A percentile compares a stretch with the other conserved stretches of the same genome.
These are phyloP conservation scores for Tyria jacobaeae DNA, from an alignment of 2,888 invertebrate genomes.

Conservation along the genomic window DNA sequence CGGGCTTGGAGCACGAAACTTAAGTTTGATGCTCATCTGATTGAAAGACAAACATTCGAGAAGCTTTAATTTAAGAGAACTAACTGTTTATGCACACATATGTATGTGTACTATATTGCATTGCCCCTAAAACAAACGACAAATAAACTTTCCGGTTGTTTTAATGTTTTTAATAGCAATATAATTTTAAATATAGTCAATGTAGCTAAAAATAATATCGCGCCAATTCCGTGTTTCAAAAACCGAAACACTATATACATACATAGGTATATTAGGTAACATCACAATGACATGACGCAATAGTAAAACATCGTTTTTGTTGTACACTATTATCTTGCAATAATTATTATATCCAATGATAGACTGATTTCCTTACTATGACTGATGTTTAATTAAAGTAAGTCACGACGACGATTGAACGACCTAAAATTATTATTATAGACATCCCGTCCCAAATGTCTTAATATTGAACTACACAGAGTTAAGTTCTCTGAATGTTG, in stretches of 20 bases:
- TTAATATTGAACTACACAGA: neutral
- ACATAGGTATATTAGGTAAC: too few relatives aligned
- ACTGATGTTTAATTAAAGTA: neutral
- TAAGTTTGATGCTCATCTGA: conserved; percentile 28
- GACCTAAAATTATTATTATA: neutral
- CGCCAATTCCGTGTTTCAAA: neutral
- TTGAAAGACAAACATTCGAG: conserved; percentile 23
- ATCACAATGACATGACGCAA: neutral
- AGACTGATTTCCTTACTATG: neutral
- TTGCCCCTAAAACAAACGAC: neutral
- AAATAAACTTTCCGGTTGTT: too few relatives aligned
- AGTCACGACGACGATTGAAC: neutral
- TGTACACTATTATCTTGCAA: too few relatives aligned
- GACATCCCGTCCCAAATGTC: neutral
- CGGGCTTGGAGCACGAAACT: conserved; percentile 29
- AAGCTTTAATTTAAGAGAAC: conserved; percentile 8
- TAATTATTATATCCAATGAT: neutral
- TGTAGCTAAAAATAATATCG: neutral
- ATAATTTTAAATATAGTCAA: too few relatives aligned
- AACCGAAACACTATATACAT: neutral
- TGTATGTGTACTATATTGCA: neutral
- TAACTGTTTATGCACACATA: conserved; percentile 2
- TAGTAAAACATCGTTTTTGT: neutral
- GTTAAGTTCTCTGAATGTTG: too few relatives aligned
- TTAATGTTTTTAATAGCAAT: too few relatives aligned